Percentiles rank a stretch among this genome's conserved stretches.
Conservation (phyloP, 2,113 vertebrate genomes). For the Callospermophilus lateralis region DNA sequence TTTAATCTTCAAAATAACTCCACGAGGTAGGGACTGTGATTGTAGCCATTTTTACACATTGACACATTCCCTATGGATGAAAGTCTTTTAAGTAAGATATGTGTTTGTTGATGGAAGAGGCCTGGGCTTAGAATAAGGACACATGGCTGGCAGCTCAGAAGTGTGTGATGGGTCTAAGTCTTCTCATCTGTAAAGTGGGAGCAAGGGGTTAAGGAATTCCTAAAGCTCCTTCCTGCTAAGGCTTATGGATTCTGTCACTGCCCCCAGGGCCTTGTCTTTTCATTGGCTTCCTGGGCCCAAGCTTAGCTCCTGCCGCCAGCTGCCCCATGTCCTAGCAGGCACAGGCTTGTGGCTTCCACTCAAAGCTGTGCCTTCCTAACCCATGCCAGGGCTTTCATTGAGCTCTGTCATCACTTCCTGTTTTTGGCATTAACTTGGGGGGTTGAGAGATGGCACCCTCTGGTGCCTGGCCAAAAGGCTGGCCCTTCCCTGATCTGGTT, state of each 20-base stretch:
- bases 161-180: not conserved
- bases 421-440: not conserved
- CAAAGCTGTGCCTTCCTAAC: not conserved
- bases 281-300: not conserved
- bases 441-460: not conserved
- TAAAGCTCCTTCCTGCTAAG: not conserved
- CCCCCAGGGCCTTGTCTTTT: not conserved
- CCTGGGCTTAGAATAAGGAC: not conserved
- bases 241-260: not conserved
- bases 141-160: not conserved
- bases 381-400: not conserved
- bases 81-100: not conserved
- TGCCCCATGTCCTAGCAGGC: not conserved
- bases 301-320: not conserved
- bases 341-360: not conserved
- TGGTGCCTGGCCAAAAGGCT: constrained; percentile 1
- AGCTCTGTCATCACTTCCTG: constrained; percentile 33
- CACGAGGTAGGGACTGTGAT: not conserved
- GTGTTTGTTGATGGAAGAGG: not conserved
- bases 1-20: constrained; percentile 43
- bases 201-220: too few relatives aligned
- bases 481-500: not conserved
- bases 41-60: not conserved
- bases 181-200: not conserved
- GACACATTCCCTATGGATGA: not conserved